Evolutionary conservation across 2,888 invertebrate genomes (phyloP), one percentile per base, ranked within the genome.

Genomic region (Ctena decussata): DNA sequence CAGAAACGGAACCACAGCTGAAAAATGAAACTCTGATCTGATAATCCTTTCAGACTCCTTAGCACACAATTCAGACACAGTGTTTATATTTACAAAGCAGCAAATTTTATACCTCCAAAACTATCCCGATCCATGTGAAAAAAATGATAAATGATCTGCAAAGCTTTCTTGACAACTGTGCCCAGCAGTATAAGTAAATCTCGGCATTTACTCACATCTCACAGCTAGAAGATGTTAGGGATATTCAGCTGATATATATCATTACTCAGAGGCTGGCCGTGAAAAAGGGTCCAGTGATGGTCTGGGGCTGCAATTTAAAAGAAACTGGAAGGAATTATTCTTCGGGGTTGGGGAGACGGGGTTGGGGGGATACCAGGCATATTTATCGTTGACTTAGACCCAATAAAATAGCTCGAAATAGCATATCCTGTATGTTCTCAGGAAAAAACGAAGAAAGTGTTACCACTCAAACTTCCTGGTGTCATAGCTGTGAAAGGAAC

Each of bases 251-350:
- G 1, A 76, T 76, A 1, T n/a, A n/a, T 84, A 84, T 41, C 79
- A 84, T 72, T 80, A n/a, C 44, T 60, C 84, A 21, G 78, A 78
- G 37, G 15, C 79, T 30, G 79, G 84, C 1, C 84, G 76, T 76
- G 84, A 80, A 6, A 84, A 79, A 35, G 84, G 79, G 15, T 76
- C 84, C 0, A 71, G 74, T 70, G 76, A 76, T 60, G 79, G 84
- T 18, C 15, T 84, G 12, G 12, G 18, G 83, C 83, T 49, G 83
- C 44, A 41, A 71, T 74, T 3, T 79, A 83, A 46, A 70, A 49
- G 21, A 65, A 53, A 69, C n/a, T 83, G 21, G 53, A 78, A 30
- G 37, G 75, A 37, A 39, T 83, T 18, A 79, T 79, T 41, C 53
- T 83, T 8, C n/a, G n/a, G n/a, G n/a, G 78, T 73, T n/a, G 83